These are phyloP conservation scores for Microchrysa polita DNA, from an alignment of 2,888 invertebrate genomes.

Conservation along the genomic window DNA sequence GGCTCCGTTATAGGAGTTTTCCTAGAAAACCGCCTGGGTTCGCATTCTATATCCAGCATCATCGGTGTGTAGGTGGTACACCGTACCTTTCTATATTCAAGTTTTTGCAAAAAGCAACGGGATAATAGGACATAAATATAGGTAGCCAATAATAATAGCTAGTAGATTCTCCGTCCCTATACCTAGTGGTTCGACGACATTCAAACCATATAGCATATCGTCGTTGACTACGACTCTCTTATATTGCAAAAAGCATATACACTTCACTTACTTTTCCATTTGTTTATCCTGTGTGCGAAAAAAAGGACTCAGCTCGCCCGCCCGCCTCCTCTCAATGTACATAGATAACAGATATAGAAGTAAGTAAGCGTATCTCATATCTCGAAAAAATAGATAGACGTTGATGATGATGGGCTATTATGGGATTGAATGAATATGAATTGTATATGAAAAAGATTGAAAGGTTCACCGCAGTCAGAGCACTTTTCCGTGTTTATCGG, in stretches of 20 bases:
- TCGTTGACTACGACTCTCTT: background rate
- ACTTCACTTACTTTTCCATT: conserved; percentile 30
- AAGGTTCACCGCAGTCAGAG: background rate
- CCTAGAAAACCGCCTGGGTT: background rate
- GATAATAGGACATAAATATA: background rate
- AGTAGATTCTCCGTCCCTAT: conserved; percentile 17
- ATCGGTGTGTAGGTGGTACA: background rate
- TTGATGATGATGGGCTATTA: background rate
- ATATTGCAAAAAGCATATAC: background rate
- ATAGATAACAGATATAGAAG: conserved; percentile 3
- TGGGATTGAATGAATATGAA: conserved; percentile 8
- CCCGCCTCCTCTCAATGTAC: background rate
- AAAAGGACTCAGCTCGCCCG: too few species aligned
- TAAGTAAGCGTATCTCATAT: background rate
- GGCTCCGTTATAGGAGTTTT: background rate
- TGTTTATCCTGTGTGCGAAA: conserved; percentile 24
- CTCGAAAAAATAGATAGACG: background rate
- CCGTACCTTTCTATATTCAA: background rate
- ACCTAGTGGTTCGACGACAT: background rate
- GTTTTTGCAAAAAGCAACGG: background rate
- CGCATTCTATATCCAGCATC: background rate
- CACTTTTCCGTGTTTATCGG: background rate
- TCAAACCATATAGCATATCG: too few species aligned
- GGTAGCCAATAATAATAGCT: conserved; percentile 49
- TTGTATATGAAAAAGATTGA: background rate